phyloP scores from a whole-genome alignment of 2,113 vertebrate species.

The Ascaphus truei region DNA sequence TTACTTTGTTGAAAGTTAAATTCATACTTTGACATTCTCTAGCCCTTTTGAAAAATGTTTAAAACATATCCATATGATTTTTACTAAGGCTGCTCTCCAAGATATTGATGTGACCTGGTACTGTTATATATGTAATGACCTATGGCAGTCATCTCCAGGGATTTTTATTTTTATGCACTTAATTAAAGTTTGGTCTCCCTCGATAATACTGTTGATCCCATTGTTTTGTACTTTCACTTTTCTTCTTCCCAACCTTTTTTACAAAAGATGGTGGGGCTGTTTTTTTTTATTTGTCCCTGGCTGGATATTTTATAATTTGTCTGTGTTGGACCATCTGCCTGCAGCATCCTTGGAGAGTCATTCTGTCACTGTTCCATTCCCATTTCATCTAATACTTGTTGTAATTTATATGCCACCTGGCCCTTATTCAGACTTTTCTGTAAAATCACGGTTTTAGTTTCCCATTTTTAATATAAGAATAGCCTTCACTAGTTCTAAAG shows the following conservation, averaged over 20 bases:
- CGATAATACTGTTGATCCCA: conserved; percentile 16
- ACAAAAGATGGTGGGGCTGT: not conserved
- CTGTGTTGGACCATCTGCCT: conserved; percentile 37
- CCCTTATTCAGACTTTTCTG: conserved; percentile 25
- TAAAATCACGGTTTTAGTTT: conserved; percentile 21
- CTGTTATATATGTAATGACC: conserved; percentile 7
- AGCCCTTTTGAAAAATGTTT: too few relatives aligned
- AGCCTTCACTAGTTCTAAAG: not conserved
- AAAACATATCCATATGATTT: too few relatives aligned
- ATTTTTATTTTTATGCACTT: conserved; percentile 41
- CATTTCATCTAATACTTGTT: conserved; percentile 38
- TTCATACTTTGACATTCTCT: too few relatives aligned
- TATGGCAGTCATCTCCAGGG: conserved; percentile 10
- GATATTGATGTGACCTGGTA: not conserved
- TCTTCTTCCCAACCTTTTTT: not conserved
- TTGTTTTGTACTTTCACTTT: conserved; percentile 11
- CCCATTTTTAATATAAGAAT: conserved; percentile 1
- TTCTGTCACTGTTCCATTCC: conserved; percentile 37
- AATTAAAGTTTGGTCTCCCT: conserved; percentile 21
- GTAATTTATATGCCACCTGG: conserved; percentile 39
- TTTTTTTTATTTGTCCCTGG: conserved; percentile 32
- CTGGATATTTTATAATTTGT: conserved; percentile 38
- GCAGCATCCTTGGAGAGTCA: conserved; percentile 29
- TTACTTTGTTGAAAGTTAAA: too few relatives aligned
- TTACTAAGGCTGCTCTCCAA: not conserved